Evolutionary conservation across 2,113 vertebrate genomes (phyloP).

Genomic region (Psilopogon haemacephalus): DNA sequence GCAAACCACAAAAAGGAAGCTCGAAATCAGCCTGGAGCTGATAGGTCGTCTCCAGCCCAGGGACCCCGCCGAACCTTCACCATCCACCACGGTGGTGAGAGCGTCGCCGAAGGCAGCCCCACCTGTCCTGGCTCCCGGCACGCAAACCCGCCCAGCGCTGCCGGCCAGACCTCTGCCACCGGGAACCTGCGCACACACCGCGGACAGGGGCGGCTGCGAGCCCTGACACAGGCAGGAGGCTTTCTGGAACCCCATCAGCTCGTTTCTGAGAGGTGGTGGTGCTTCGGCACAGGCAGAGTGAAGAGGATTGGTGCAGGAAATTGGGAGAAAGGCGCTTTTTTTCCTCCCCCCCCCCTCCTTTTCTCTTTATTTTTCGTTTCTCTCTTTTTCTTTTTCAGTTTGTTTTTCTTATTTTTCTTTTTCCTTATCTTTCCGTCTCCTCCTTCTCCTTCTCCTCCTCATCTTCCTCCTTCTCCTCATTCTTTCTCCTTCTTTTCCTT

Average conservation of each 20-base stretch:
- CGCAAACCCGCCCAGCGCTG: too few relatives aligned
- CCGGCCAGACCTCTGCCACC: neutral
- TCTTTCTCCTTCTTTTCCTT: too few relatives aligned
- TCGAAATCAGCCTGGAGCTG: neutral
- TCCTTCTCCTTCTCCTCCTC: too few relatives aligned
- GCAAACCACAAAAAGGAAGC: constrained; percentile 43
- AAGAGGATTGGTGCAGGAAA: constrained; percentile 12
- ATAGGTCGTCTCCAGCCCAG: neutral
- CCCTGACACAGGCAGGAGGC: neutral
- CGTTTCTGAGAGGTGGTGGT: neutral
- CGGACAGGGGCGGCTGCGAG: neutral
- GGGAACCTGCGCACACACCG: fast-evolving
- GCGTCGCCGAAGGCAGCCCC: fast-evolving
- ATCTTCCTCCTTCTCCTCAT: too few relatives aligned
- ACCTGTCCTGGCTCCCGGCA: neutral
- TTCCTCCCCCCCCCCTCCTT: too few relatives aligned
- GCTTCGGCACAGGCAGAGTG: neutral
- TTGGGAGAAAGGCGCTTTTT: neutral
- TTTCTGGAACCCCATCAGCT: neutral
- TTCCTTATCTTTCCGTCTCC: too few relatives aligned
- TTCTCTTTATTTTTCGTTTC: neutral
- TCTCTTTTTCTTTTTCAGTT: neutral
- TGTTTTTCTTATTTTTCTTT: too few relatives aligned
- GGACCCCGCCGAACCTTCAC: neutral
- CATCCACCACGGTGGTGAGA: neutral